Evolutionary conservation across 2,113 vertebrate genomes (phyloP), one percentile per base, ranked within the genome.

Genomic region (Thinocorus orbignyianus): DNA sequence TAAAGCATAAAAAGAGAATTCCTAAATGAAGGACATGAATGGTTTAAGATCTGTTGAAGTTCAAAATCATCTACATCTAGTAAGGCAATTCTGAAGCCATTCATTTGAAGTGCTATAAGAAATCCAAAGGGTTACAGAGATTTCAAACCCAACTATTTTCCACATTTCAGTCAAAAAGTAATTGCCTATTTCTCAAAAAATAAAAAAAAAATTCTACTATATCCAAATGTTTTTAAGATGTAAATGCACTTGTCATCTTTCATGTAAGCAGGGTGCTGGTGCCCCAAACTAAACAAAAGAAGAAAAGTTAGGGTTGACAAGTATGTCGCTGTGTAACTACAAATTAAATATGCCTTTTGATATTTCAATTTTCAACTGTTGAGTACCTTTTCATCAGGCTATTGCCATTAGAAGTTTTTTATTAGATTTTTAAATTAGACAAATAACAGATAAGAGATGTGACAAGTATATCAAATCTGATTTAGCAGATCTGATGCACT

Each of bases 201-300:
- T 51, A n/a, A 37, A 9, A 31, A 52, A 20, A 12, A 55, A 65
- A 1, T 81, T 81, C 78, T 79, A 68, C 84, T 92, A 76, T 69
- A 97, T 65, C 90, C 31, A 82, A 87, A 95, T 89, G 93, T 95
- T 95, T 95, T 95, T 92, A 95, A 93, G 84, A 96, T 93, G 79
- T 88, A 97, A 97, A 95, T 90, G 84, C 81, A 95, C 92, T 94
- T 97, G 96, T 97, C 96, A 97, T 93, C 81, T 91, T 80, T 65
- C 92, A 91, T 77, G 78, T 82, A 97, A 96, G 94, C 94, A 97
- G 91, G 91, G 95, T 72, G 90, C 74, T 95, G 22, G 81, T 90
- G 91, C 87, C 91, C 96, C 66, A 93, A 82, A 90, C 82, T 80
- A 96, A 95, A 93, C 74, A 95, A 97, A 91, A 87, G 86, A 91